These are phyloP conservation scores for Chaitophorus viminalis DNA, from an alignment of 2,888 invertebrate species.

Conservation along the genomic window DNA sequence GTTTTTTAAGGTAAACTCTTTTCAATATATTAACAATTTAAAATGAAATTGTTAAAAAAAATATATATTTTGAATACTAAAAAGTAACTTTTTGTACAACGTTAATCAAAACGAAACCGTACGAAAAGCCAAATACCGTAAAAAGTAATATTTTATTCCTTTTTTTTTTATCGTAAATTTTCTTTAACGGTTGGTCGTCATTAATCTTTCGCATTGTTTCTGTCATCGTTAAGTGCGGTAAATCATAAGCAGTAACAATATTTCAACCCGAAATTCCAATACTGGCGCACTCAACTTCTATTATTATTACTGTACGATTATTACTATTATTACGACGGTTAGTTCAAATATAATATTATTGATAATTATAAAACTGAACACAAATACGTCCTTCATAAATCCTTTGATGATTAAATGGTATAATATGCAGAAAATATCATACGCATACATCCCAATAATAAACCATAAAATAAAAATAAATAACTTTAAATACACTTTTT, in stretches of 20 bases:
- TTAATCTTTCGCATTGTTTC: not conserved
- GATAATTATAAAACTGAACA: not conserved
- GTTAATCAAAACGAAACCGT: not conserved
- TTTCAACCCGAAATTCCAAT: not conserved
- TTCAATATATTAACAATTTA: too few species aligned
- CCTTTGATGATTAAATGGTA: not conserved
- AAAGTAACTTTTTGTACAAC: not conserved
- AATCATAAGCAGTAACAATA: not conserved
- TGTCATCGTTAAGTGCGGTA: not conserved
- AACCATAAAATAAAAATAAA: too few species aligned
- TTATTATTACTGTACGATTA: too few species aligned
- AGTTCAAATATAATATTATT: not conserved
- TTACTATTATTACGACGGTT: not conserved
- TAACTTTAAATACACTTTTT: too few species aligned
- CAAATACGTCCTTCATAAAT: not conserved
- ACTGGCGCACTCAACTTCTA: not conserved
- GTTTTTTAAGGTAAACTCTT: too few species aligned
- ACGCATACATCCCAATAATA: not conserved
- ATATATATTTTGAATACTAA: too few species aligned
- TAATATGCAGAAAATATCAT: not conserved
- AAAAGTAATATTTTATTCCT: not conserved
- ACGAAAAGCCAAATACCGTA: not conserved
- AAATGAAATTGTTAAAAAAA: not conserved
- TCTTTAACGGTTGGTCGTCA: not conserved
- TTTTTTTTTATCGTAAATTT: not conserved